phyloP scores from a whole-genome alignment of 2,888 invertebrate species.

The Disparrhopalites patrizii region DNA sequence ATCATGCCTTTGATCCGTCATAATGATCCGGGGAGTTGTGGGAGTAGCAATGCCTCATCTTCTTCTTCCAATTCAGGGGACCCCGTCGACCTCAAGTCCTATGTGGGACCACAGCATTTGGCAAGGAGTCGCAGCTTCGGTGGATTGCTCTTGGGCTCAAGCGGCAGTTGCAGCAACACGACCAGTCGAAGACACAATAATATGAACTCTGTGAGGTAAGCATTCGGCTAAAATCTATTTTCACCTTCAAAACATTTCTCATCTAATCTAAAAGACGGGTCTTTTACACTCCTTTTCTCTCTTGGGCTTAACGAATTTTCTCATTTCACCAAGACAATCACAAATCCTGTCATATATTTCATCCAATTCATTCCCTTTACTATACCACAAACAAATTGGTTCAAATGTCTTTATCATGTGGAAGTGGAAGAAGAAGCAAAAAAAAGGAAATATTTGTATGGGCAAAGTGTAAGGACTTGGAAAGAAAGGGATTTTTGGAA shows the following conservation, averaged over 20 bases:
- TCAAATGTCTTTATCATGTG: too few relatives aligned
- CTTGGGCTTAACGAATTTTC: too few relatives aligned
- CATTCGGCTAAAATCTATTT: too few relatives aligned
- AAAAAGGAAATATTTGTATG: too few relatives aligned
- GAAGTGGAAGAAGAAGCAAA: too few relatives aligned
- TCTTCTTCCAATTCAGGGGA: slow-evolving; percentile 22
- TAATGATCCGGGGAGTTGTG: slow-evolving; percentile 23
- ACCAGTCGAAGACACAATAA: slow-evolving; percentile 10
- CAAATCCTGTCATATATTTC: too few relatives aligned
- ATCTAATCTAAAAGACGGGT: background rate
- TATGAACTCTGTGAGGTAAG: slow-evolving; percentile 18
- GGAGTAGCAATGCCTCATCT: slow-evolving; percentile 20
- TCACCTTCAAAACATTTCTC: background rate
- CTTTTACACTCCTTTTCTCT: too few relatives aligned
- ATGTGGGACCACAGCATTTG: slow-evolving; percentile 11
- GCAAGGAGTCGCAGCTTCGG: slow-evolving; percentile 26
- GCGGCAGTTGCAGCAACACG: slow-evolving; percentile 3
- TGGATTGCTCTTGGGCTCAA: slow-evolving; percentile 18
- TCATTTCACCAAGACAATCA: too few relatives aligned
- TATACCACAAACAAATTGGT: too few relatives aligned
- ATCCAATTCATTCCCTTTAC: too few relatives aligned
- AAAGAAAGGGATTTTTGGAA: too few relatives aligned
- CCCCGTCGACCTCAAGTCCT: slow-evolving; percentile 9
- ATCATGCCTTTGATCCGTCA: slow-evolving; percentile 22
- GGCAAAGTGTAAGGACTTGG: too few relatives aligned